Conservation (phyloP, 2,113 vertebrate genomes). For the Lucifuga dentata region DNA sequence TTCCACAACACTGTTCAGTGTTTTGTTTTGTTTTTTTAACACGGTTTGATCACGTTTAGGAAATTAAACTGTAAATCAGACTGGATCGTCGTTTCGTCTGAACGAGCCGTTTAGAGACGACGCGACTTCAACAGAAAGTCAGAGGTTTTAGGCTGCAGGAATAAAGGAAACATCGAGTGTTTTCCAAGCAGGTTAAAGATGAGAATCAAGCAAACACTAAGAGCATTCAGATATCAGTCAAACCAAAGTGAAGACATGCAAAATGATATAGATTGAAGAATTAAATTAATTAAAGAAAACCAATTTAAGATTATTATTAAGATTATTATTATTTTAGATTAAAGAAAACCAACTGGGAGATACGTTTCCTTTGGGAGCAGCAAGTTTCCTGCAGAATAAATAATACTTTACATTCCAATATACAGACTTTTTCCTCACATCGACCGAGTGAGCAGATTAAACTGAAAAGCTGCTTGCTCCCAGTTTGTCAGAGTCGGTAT, state of each 20-base stretch:
- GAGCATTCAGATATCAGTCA: constrained; percentile 80
- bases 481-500: constrained; percentile 61
- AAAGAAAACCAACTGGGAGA: constrained; percentile 59
- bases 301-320: too few species aligned
- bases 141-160: constrained; percentile 34
- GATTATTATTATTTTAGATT: too few species aligned
- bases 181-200: constrained; percentile 67
- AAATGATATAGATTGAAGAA: constrained; percentile 73
- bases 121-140: too few species aligned
- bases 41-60: not conserved
- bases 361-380: constrained; percentile 69
- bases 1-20: too few species aligned
- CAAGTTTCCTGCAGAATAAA: constrained; percentile 83
- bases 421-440: constrained; percentile 64
- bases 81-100: constrained; percentile 27
- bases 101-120: too few species aligned
- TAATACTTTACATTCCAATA: constrained; percentile 81
- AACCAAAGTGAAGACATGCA: constrained; percentile 84
- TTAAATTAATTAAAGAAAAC: constrained; percentile 63
- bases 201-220: constrained; percentile 82
- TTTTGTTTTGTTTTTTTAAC: not conserved
- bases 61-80: not conserved
- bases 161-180: constrained; percentile 67
- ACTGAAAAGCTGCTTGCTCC: constrained; percentile 61
- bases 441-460: constrained; percentile 57